Evolutionary conservation across 1,140 invertebrate species (phyloP).

Genomic region (Drosophila fuyamai): DNA sequence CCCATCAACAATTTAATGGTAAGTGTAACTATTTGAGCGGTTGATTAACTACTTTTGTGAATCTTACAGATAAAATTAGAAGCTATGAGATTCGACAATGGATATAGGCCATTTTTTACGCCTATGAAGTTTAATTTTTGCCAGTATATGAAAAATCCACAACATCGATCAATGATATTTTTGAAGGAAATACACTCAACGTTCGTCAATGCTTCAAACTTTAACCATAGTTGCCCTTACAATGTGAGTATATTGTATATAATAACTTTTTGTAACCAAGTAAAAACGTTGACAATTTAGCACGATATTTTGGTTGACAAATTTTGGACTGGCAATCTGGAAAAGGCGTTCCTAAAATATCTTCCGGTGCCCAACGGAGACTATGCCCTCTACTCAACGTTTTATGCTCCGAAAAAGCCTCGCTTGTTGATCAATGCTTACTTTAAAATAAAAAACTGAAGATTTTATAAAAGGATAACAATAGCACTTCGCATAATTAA

Average conservation of each 20-base stretch:
- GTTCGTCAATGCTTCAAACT: slow-evolving; percentile 8
- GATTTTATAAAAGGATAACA: no score
- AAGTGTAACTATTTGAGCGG: neutral
- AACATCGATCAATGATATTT: neutral
- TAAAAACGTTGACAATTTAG: neutral
- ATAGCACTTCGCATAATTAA: no score
- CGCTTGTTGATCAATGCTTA: neutral
- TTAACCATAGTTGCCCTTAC: slow-evolving; percentile 41
- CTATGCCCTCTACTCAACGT: slow-evolving; percentile 25
- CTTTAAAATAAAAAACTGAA: slow-evolving; percentile 3
- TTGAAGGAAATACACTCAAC: neutral
- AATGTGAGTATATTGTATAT: slow-evolving; percentile 13
- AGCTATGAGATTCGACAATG: slow-evolving; percentile 10
- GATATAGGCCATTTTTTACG: slow-evolving; percentile 28
- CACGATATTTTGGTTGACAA: slow-evolving; percentile 38
- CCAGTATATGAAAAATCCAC: slow-evolving; percentile 14
- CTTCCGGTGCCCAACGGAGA: slow-evolving; percentile 36
- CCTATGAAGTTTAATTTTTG: slow-evolving; percentile 28
- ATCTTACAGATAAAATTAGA: slow-evolving; percentile 4
- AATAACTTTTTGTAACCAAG: neutral
- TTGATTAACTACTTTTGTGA: no score
- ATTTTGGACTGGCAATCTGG: slow-evolving; percentile 34
- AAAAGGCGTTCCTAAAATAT: slow-evolving; percentile 1
- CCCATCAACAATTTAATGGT: slow-evolving; percentile 27
- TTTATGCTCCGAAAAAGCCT: neutral